Evolutionary conservation across 2,797 vertebrate genomes (phyloP).

Genomic region (Chaetophractus vellerosus): DNA sequence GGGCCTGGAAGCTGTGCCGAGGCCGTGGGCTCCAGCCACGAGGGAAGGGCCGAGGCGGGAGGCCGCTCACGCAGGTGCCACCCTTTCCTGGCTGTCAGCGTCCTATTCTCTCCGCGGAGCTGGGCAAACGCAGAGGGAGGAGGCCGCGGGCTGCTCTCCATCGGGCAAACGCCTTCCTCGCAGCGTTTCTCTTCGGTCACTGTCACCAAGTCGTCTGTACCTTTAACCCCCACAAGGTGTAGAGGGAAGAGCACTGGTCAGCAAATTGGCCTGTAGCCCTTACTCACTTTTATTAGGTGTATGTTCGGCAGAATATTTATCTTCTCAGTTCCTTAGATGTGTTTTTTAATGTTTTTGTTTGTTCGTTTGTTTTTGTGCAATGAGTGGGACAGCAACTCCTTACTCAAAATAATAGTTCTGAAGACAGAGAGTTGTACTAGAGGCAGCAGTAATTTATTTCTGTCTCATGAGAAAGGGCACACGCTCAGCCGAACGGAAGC

Average conservation of each 20-base stretch:
- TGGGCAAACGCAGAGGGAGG: not conserved
- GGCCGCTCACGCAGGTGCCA: not conserved
- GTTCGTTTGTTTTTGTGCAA: too few species aligned
- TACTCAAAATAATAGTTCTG: too few species aligned
- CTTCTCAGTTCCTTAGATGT: not conserved
- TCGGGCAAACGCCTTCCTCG: too few species aligned
- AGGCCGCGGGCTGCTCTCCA: not conserved
- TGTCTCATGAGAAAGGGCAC: too few species aligned
- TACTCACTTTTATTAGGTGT: not conserved
- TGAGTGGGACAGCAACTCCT: too few species aligned
- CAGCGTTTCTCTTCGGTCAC: not conserved
- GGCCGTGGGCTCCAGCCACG: accelerated
- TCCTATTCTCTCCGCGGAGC: accelerated
- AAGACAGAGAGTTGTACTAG: too few species aligned
- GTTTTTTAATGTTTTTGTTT: too few species aligned
- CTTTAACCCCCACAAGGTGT: not conserved
- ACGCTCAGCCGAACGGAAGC: too few species aligned
- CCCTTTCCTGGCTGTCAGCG: not conserved
- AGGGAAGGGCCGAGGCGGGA: not conserved
- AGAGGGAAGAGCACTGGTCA: not conserved
- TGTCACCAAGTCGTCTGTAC: not conserved
- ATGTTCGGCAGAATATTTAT: not conserved
- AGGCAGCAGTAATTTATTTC: too few species aligned
- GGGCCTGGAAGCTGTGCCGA: not conserved
- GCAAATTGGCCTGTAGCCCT: not conserved